A percentile compares a stretch with the other conserved stretches of the same genome.
Evolutionary conservation across 2,797 vertebrate species (phyloP).

Genomic region (Alfaro cultratus): DNA sequence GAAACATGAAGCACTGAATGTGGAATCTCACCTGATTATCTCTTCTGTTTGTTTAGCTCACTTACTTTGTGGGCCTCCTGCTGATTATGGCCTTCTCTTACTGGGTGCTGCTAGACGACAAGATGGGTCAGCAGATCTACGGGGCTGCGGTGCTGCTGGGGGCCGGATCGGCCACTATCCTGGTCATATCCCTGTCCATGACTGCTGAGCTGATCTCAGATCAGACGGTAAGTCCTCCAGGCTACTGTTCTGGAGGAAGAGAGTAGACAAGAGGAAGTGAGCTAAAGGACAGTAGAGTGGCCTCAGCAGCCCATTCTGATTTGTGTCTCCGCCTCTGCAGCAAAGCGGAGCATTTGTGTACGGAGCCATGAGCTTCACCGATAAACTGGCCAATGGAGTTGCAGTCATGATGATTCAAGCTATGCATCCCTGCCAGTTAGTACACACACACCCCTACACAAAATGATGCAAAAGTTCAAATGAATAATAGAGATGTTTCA

Average conservation of each 20-base stretch:
- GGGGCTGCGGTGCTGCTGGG: slow-evolving; percentile 87
- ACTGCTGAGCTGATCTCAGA: slow-evolving; percentile 92
- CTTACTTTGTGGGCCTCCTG: slow-evolving; percentile 90
- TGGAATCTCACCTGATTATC: neutral
- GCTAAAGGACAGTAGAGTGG: neutral
- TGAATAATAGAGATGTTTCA: neutral
- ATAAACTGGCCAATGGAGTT: slow-evolving; percentile 92
- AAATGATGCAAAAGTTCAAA: neutral
- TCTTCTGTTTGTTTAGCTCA: slow-evolving; percentile 80
- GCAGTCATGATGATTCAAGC: slow-evolving; percentile 91
- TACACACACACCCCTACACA: slow-evolving; percentile 7
- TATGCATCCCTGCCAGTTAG: slow-evolving; percentile 91
- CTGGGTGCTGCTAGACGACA: slow-evolving; percentile 85
- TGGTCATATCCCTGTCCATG: slow-evolving; percentile 95
- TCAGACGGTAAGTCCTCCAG: slow-evolving; percentile 83
- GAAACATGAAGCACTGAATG: neutral
- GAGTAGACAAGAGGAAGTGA: neutral
- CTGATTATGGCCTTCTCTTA: slow-evolving; percentile 88
- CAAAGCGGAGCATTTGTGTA: slow-evolving; percentile 94
- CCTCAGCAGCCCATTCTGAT: neutral
- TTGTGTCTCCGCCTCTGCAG: slow-evolving; percentile 68
- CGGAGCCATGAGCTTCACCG: slow-evolving; percentile 95
- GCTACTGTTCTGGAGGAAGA: neutral
- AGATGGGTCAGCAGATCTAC: slow-evolving; percentile 82
- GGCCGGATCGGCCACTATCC: slow-evolving; percentile 87